phyloP scores from a whole-genome alignment of 2,797 vertebrate species.

The Vespertilio murinus region DNA sequence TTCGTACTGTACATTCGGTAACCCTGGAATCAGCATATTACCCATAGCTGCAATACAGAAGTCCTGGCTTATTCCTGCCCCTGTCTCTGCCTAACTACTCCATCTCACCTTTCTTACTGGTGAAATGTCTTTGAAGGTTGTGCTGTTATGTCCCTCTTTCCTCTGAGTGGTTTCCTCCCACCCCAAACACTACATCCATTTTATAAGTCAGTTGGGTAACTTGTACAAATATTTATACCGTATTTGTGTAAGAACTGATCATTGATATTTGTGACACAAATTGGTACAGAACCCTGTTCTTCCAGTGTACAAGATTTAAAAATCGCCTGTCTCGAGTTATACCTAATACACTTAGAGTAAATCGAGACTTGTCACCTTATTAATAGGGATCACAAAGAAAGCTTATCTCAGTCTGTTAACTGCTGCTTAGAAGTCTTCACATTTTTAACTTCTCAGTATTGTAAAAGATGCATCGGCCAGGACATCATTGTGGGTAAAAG shows the following conservation, averaged over 20 bases:
- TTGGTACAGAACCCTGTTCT: background rate
- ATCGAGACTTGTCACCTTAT: constrained; percentile 29
- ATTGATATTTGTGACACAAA: constrained; percentile 14
- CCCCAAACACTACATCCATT: background rate
- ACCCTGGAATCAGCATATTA: background rate
- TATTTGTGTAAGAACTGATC: constrained; percentile 9
- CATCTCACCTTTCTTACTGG: background rate
- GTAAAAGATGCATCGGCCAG: background rate
- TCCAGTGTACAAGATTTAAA: background rate
- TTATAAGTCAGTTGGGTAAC: constrained; percentile 14
- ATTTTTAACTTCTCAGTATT: constrained; percentile 40
- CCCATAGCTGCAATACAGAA: background rate
- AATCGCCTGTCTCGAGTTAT: constrained; percentile 20
- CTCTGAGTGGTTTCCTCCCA: background rate
- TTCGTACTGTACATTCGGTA: background rate
- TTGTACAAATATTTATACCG: background rate
- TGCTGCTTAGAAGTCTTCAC: constrained; percentile 53
- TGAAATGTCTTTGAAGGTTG: constrained; percentile 26
- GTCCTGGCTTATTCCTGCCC: background rate
- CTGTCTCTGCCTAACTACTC: background rate
- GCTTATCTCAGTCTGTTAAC: constrained; percentile 42
- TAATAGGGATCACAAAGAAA: background rate
- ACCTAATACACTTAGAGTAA: constrained; percentile 7
- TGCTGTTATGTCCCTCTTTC: background rate
- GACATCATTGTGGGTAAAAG: constrained; percentile 21